Percentiles rank a stretch among this genome's conserved stretches.
These are phyloP conservation scores for Bibio marci DNA, from an alignment of 2,888 invertebrate species.

Conservation along the genomic window DNA sequence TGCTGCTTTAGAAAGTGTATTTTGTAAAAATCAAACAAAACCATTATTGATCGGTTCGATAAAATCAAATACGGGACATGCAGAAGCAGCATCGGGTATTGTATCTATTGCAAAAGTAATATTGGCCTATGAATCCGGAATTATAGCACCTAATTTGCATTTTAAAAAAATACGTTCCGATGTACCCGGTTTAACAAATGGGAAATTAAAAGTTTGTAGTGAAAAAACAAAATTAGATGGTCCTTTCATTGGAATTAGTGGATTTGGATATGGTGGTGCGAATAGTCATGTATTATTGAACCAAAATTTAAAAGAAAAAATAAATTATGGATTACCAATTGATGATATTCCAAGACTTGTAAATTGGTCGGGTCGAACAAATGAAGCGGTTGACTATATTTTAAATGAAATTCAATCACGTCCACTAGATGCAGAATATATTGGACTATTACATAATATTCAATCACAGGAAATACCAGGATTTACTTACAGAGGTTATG, in stretches of 20 bases:
- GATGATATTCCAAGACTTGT: conserved; percentile 58
- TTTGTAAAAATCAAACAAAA: no score
- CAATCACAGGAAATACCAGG: no score
- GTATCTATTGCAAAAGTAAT: conserved; percentile 62
- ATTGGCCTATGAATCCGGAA: conserved; percentile 65
- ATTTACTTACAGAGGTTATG: no score
- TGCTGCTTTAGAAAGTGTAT: conserved; percentile 54
- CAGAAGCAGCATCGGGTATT: conserved; percentile 54
- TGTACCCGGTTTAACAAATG: conserved; percentile 43
- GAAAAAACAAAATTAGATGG: conserved; percentile 52
- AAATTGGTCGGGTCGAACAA: no score
- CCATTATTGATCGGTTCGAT: no score
- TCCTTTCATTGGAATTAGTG: conserved; percentile 68
- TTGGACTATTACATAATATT: no score
- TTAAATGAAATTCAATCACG: conserved; percentile 42
- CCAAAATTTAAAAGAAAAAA: no score
- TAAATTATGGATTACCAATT: conserved; percentile 38
- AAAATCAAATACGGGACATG: no score
- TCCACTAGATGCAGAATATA: conserved; percentile 42
- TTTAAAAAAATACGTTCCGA: conserved; percentile 43
- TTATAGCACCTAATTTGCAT: conserved; percentile 75
- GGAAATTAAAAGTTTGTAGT: conserved; percentile 56
- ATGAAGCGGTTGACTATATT: no score
- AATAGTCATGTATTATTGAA: conserved; percentile 41
- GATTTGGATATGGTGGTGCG: conserved; percentile 87